These are phyloP conservation scores for Oreohelix idahoensis DNA, from an alignment of 1,140 invertebrate species.

Conservation along the genomic window DNA sequence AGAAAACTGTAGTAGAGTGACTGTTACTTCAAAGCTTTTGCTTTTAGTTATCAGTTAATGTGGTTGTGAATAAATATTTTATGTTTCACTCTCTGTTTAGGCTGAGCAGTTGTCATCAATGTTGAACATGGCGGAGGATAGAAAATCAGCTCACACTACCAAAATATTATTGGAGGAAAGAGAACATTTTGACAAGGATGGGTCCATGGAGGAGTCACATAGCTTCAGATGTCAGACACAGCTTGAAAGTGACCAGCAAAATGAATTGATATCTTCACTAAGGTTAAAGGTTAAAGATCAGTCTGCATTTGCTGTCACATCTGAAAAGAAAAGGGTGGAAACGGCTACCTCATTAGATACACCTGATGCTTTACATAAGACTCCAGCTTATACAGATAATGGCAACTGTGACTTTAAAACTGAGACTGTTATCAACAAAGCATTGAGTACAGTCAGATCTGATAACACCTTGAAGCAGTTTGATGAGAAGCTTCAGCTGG, in stretches of 20 bases:
- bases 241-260: background rate
- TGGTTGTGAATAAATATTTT: background rate
- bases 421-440: background rate
- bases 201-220: background rate
- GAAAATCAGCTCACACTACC: background rate
- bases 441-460: background rate
- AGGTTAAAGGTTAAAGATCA: background rate
- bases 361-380: background rate
- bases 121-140: background rate
- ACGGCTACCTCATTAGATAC: background rate
- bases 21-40: too few species aligned
- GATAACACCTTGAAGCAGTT: background rate
- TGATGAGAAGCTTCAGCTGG: background rate
- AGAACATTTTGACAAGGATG: background rate
- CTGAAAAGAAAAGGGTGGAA: background rate
- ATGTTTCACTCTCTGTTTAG: background rate
- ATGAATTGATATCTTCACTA: background rate
- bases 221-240: background rate
- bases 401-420: background rate
- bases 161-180: background rate
- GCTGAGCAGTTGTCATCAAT: slow-evolving; percentile 8
- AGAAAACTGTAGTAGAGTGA: too few species aligned
- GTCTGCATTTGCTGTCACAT: background rate
- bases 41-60: background rate
- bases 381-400: background rate